Base-by-base conservation (phyloP, 53 echinoderm and acorn worm genomes). In the Holothuria scabra region DNA sequence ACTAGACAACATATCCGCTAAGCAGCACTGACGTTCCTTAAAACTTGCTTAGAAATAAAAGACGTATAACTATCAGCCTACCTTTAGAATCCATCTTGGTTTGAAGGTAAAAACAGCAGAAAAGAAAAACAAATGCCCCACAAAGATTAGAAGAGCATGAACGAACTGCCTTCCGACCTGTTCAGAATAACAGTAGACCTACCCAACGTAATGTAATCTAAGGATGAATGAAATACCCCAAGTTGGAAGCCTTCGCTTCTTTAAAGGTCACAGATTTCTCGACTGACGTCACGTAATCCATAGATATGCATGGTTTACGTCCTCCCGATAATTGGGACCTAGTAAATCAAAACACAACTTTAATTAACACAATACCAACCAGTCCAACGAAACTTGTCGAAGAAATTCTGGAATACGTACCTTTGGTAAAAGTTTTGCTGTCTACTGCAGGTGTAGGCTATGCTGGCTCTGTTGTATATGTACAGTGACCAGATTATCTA, bases 241-340 rank as follows among this genome's bases (percentile, higher is more conserved):
- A 52, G 52, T 16, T 14, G 52, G 18, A 52, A 52, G 52, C 52
- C 18, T 52, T 52, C 3, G 52, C 52, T 52, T 52, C 52, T 52
- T 52, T 4, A 52, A 52, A 52, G 52, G 52, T 52, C 52, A 52
- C 52, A 52, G 52, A 52, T 16, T 1, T 16, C 52, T 26, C 52
- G 23, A 20, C 76, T 76, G 76, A 76, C 76, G 76, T 76, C 76
- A 76, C 29, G 5, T 28, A 25, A 64, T 25, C 64, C 30, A 76
- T 23, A 76, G 76, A 56, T 76, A 76, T 48, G 56, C 55, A 76
- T 76, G 76, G 76, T 56, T 76, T 76, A 76, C 52, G 30, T 48
- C 46, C 28, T 24, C 8, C 21, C 26, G 76, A 56, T 76, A 76
- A 52, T 48, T 56, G 76, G 22, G 46, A 76, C 76, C 76, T 44